Evolutionary conservation across 2,888 invertebrate species (phyloP), one percentile per base, ranked within the genome.

Genomic region (Monoplex corrugatus): DNA sequence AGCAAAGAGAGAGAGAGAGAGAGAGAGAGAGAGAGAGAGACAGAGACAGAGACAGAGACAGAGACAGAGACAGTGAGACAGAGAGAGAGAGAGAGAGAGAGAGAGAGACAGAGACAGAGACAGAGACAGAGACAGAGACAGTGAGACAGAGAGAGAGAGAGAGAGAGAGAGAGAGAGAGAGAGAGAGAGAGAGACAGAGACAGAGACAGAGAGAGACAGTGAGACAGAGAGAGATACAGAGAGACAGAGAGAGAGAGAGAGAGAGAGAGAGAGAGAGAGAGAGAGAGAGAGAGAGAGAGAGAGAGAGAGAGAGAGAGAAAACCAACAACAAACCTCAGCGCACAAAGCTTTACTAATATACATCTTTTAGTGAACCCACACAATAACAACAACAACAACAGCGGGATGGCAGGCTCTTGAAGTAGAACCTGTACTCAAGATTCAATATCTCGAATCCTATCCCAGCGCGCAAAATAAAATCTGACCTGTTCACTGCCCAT

Each of bases 101-200:
- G n/a, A n/a, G n/a, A n/a, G n/a, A n/a, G n/a, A n/a, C 8, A 75
- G 75, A 75, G 35, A 75, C 38, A 75, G 75, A 75, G 75, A 38
- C 38, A 75, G 75, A 35, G 72, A 72, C 35, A 72, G 72, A 32
- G 32, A 72, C 35, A 72, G 32, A 32, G 32, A 72, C 63, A 68
- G 13, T 28, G 63, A 68, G 63, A 68, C 23, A 28, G 63, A 72
- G 72, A 72, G 72, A 35, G 72, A 72, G 72, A 72, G 72, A 35
- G 72, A 72, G 72, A 35, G 72, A 72, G 72, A 35, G 72, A 72
- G 72, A 32, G 3, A 72, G 72, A 72, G 72, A 32, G 3, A 32
- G 19, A 72, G 32, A 32, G 72, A 72, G 72, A 72, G 72, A 72
- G 32, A 72, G 35, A 32, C 6, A 32, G 72, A 72, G 35, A 72